Evolutionary conservation across 2,797 vertebrate species (phyloP), one percentile per base, ranked within the genome.

Genomic region (Gouania willdenowi): DNA sequence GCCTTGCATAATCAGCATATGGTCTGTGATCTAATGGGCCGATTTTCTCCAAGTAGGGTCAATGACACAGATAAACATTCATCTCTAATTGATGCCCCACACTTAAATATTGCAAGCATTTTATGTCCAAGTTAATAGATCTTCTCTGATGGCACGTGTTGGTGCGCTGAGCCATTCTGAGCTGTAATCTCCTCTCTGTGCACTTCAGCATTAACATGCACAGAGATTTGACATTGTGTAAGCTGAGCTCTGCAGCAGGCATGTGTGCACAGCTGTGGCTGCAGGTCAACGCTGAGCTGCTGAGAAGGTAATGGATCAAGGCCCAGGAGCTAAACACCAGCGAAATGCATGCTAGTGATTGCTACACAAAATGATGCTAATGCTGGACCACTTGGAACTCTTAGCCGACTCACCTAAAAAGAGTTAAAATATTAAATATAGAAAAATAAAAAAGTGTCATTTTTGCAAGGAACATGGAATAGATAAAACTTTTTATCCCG

Each of bases 101-200:
- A 23, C 37, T 23, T 33, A 29, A n/a, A 54, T 48, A 25, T 19
- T 40, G 49, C 49, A 3, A 19, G 5, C 14, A 45, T 43, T 55
- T 36, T 26, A 33, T 16, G 18, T 45, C n/a, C 42, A 14, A 38
- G 37, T 52, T 55, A 39, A 36, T 42, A 47, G 43, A 17, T 44
- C 41, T 2, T 8, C 66, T 37, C 33, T 24, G 22, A 24, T 30
- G 4, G 33, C 66, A 47, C 19, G 26, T 50, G 66, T 49, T 14
- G 62, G 51, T 3, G 15, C 16, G 18, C 13, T 2, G 37, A 43
- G 48, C 3, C 56, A 70, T 63, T 44, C 38, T 66, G 49, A 74
- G 47, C 56, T 31, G 10, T 70, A 80, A 75, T 80, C 73, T 54
- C 51, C 66, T 65, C 43, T 42, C 46, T 43, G 62, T 38, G 25